A percentile compares a stretch with the other conserved stretches of the same genome.
Evolutionary conservation across 1,140 invertebrate genomes (phyloP).

Genomic region (Drosophila simulans): DNA sequence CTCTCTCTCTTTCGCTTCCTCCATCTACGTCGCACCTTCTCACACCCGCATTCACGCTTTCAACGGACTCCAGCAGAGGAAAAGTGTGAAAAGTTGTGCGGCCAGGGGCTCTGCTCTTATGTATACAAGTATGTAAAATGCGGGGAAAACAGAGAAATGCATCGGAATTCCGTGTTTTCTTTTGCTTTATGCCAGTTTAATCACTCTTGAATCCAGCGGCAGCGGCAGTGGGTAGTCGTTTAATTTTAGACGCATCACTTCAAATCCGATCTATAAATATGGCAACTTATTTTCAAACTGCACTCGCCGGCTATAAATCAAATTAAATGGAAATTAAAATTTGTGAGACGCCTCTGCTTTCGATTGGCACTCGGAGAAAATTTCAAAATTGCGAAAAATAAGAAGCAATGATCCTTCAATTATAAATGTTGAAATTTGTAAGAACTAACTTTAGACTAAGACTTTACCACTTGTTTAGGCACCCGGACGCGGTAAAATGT

Average conservation of each 20-base stretch:
- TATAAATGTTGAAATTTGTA: no score
- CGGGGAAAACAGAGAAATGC: constrained; percentile 13
- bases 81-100: constrained; percentile 53
- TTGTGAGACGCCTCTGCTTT: no score
- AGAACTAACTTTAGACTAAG: no score
- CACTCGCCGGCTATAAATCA: constrained; percentile 67
- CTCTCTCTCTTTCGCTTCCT: background rate
- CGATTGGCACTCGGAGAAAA: background rate
- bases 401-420: no score
- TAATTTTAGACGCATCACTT: constrained; percentile 6
- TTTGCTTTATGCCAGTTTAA: background rate
- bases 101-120: constrained; percentile 20
- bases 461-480: background rate
- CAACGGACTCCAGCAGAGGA: constrained; percentile 33
- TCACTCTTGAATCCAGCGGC: background rate
- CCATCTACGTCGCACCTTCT: background rate
- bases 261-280: constrained; percentile 51
- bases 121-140: constrained; percentile 45
- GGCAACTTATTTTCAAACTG: constrained; percentile 27
- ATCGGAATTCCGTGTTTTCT: constrained; percentile 1
- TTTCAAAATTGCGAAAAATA: background rate
- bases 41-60: constrained; percentile 2
- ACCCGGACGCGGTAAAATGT: constrained; percentile 53
- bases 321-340: constrained; percentile 22
- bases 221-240: background rate